phyloP scores from a whole-genome alignment of 2,888 invertebrate species.

The Eupithecia vulgata region DNA sequence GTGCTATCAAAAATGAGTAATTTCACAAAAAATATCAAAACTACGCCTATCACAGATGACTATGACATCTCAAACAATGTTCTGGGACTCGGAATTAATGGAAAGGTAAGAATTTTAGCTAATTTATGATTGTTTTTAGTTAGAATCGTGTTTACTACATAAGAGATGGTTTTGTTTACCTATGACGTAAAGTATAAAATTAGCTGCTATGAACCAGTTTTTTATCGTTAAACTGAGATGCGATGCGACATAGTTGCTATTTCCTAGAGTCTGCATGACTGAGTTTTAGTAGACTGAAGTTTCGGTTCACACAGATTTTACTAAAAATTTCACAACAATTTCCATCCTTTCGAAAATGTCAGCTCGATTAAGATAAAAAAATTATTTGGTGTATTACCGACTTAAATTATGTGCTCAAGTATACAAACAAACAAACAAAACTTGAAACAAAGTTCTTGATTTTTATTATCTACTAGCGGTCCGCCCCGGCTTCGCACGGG shows the following conservation, averaged over 20 bases:
- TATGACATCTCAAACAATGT: conserved; percentile 96
- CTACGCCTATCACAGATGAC: conserved; percentile 93
- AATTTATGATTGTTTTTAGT: conserved; percentile 13
- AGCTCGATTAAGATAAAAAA: not conserved
- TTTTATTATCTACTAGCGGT: too few relatives aligned
- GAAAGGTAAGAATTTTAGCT: conserved; percentile 86
- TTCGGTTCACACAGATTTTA: not conserved
- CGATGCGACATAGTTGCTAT: conserved; percentile 12
- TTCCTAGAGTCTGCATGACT: conserved; percentile 2
- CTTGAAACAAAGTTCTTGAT: too few relatives aligned
- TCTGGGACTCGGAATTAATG: conserved; percentile 98
- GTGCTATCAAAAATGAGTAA: conserved; percentile 65
- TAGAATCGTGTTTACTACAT: not conserved
- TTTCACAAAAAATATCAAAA: conserved; percentile 86
- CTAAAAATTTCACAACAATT: not conserved
- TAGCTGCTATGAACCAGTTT: conserved; percentile 44
- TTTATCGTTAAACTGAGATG: conserved; percentile 20
- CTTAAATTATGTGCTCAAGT: too few relatives aligned
- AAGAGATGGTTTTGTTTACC: conserved; percentile 55
- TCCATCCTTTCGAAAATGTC: not conserved
- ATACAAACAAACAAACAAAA: too few relatives aligned
- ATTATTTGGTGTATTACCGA: not conserved
- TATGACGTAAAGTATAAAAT: conserved; percentile 62
- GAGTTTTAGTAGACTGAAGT: not conserved
- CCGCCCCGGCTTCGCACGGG: too few relatives aligned